Evolutionary conservation across 2,888 invertebrate species (phyloP).

Genomic region (Oligia latruncula): DNA sequence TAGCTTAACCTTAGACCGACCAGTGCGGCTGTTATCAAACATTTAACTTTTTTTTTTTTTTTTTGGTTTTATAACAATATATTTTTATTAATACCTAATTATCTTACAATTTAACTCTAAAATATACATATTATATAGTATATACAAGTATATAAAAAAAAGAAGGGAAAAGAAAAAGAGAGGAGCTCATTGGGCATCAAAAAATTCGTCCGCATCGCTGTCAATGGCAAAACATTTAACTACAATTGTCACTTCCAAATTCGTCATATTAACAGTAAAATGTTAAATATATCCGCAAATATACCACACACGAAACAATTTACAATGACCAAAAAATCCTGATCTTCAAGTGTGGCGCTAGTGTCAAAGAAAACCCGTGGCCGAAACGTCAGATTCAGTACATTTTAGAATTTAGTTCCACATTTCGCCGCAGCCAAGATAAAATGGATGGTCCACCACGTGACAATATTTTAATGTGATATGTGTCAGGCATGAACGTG

Average conservation of each 20-base stretch:
- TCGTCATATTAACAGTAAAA: slow-evolving; percentile 11
- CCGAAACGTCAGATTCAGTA: slow-evolving; percentile 24
- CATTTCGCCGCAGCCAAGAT: slow-evolving; percentile 16
- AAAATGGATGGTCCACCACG: slow-evolving; percentile 7
- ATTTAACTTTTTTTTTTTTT: too few species aligned
- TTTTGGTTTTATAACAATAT: too few species aligned
- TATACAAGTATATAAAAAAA: too few species aligned
- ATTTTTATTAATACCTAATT: too few species aligned
- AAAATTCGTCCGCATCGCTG: too few species aligned
- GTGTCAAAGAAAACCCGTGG: neutral
- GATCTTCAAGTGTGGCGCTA: slow-evolving; percentile 7
- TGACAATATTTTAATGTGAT: slow-evolving; percentile 23
- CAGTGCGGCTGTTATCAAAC: neutral
- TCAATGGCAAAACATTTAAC: neutral
- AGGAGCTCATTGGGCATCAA: too few species aligned
- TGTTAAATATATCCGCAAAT: slow-evolving; percentile 20
- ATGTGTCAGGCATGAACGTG: slow-evolving; percentile 11
- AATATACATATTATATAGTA: too few species aligned
- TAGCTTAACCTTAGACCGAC: neutral
- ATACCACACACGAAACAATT: slow-evolving; percentile 11
- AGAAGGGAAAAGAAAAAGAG: too few species aligned
- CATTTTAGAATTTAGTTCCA: slow-evolving; percentile 19
- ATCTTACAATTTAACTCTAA: too few species aligned
- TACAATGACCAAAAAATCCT: neutral
- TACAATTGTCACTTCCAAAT: neutral